A percentile compares a stretch with the other conserved stretches of the same genome.
These are phyloP conservation scores for Callorhinus ursinus DNA, from an alignment of 2,113 vertebrate genomes.

Conservation along the genomic window DNA sequence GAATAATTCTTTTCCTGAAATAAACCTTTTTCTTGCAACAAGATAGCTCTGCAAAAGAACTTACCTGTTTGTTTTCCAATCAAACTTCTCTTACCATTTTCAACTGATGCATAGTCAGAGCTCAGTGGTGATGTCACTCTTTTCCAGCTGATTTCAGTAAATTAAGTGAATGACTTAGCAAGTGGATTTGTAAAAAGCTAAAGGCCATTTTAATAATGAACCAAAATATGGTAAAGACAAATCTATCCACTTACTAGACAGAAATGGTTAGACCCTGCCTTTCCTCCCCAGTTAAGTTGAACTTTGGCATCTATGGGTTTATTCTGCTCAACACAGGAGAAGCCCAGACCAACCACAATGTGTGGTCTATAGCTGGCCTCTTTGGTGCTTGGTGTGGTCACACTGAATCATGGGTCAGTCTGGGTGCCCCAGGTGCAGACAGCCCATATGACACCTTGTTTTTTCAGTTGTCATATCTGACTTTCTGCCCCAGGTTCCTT, in stretches of 20 bases:
- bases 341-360: not conserved
- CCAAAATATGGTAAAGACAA: not conserved
- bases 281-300: not conserved
- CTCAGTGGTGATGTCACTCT: not conserved
- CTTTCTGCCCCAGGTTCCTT: not conserved
- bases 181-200: not conserved
- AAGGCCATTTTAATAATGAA: not conserved
- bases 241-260: not conserved
- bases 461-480: not conserved
- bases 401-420: not conserved
- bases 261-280: not conserved
- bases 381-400: not conserved
- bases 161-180: not conserved
- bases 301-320: not conserved
- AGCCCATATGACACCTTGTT: rapidly evolving
- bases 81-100: not conserved
- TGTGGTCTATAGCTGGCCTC: not conserved
- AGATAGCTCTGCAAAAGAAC: not conserved
- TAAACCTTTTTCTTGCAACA: conserved; percentile 27
- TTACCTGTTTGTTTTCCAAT: not conserved
- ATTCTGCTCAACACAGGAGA: not conserved
- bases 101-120: not conserved
- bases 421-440: not conserved
- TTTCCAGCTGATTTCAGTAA: not conserved
- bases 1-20: not conserved